phyloP scores from a whole-genome alignment of 2,797 vertebrate species.

The Enteromius treurensis region DNA sequence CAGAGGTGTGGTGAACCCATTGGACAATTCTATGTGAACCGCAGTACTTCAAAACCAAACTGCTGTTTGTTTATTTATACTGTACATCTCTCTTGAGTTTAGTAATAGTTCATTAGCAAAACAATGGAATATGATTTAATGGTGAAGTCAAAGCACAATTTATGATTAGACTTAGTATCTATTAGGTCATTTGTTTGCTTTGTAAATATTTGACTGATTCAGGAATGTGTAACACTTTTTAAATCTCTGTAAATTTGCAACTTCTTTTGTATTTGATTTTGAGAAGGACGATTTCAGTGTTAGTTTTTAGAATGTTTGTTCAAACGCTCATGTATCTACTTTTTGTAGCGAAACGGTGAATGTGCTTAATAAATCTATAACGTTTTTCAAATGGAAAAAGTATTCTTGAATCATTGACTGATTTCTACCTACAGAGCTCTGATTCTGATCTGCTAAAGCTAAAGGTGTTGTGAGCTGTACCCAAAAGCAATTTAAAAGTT shows the following conservation, averaged over 20 bases:
- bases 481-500: not conserved
- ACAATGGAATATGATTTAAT: not conserved
- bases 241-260: not conserved
- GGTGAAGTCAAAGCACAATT: conserved; percentile 27
- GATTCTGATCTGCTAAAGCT: not conserved
- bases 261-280: not conserved
- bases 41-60: not conserved
- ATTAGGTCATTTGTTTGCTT: conserved; percentile 9
- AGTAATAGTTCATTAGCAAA: not conserved
- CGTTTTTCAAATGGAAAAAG: conserved; percentile 29
- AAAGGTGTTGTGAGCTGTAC: not conserved
- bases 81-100: not conserved
- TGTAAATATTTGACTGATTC: conserved; percentile 22
- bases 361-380: conserved; percentile 35
- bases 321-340: not conserved
- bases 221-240: conserved; percentile 6
- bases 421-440: not conserved
- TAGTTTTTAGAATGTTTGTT: not conserved
- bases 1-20: not conserved
- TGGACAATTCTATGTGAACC: not conserved
- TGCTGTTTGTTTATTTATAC: conserved; percentile 18
- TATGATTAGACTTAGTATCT: conserved; percentile 1
- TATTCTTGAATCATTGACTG: not conserved
- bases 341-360: conserved; percentile 35
- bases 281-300: not conserved